A percentile compares a stretch with the other conserved stretches of the same genome.
Evolutionary conservation across 1,140 invertebrate species (phyloP).

Genomic region (Holcopasites calliopsidis): DNA sequence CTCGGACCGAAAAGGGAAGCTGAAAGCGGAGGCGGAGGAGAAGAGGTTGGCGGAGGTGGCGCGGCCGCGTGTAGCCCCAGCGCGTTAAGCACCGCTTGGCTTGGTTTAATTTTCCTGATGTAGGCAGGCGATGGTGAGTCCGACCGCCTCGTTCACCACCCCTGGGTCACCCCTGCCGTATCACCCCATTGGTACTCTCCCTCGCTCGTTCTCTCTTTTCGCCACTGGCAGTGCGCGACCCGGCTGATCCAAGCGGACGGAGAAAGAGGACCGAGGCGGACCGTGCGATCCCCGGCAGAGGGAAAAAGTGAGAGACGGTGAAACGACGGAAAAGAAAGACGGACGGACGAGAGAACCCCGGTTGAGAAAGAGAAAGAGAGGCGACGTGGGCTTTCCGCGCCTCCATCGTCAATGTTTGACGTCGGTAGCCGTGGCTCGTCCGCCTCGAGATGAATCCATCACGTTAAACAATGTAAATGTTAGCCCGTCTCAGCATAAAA

Average conservation of each 20-base stretch:
- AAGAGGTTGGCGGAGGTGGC: constrained; percentile 68
- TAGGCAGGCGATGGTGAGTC: constrained; percentile 76
- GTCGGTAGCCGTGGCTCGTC: constrained; percentile 62
- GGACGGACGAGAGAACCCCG: neutral
- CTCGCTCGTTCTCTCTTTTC: constrained; percentile 2
- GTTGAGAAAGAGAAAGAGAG: constrained; percentile 11
- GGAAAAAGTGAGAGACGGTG: constrained; percentile 30
- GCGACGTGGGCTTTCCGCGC: constrained; percentile 54
- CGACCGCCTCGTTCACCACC: constrained; percentile 69
- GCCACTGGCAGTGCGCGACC: constrained; percentile 52
- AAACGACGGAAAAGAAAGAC: neutral
- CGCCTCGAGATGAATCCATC: constrained; percentile 77
- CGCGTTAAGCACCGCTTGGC: constrained; percentile 79
- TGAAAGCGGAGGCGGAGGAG: constrained; percentile 49
- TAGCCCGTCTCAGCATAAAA: constrained; percentile 76
- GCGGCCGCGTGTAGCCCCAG: constrained; percentile 75
- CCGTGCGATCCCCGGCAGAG: constrained; percentile 22
- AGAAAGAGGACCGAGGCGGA: constrained; percentile 35
- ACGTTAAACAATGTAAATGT: constrained; percentile 80
- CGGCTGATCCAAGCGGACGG: constrained; percentile 42
- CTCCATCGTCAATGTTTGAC: constrained; percentile 73
- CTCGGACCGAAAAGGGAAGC: constrained; percentile 63
- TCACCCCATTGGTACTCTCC: constrained; percentile 65
- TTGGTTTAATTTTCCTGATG: constrained; percentile 81
- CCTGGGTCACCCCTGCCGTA: constrained; percentile 71